Conservation (phyloP, 2,113 vertebrate genomes). For the Melanocharis versteri region DNA sequence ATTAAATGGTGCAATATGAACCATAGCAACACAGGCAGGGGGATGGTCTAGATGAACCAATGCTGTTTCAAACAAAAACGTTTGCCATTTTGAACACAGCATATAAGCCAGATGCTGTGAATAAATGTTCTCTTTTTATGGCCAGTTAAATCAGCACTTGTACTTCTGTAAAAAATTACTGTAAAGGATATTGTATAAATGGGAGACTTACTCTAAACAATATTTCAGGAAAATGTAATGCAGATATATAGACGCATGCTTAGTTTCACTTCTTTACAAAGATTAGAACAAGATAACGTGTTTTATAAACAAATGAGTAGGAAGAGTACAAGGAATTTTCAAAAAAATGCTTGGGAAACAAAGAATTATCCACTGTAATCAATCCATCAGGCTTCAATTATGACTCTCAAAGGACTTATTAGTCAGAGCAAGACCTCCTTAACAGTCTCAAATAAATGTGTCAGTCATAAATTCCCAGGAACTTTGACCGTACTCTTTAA, state of each 20-base stretch:
- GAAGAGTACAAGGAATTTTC: background rate
- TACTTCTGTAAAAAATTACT: constrained; percentile 26
- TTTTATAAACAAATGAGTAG: background rate
- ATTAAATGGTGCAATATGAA: background rate
- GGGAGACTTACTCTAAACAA: background rate
- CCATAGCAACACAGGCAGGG: background rate
- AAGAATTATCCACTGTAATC: constrained; percentile 1
- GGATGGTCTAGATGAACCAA: background rate
- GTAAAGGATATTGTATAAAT: constrained; percentile 18
- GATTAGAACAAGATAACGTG: constrained; percentile 8
- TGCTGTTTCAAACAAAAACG: background rate
- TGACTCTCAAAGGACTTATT: constrained; percentile 28
- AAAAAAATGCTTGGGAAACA: constrained; percentile 1
- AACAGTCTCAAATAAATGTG: constrained; percentile 36
- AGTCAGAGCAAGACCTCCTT: constrained; percentile 31
- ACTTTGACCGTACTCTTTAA: background rate
- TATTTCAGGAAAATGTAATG: background rate
- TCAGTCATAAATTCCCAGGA: constrained; percentile 61
- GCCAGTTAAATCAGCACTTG: constrained; percentile 29
- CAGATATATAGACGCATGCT: background rate
- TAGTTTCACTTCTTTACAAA: constrained; percentile 13
- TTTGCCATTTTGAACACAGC: background rate
- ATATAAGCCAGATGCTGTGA: constrained; percentile 9
- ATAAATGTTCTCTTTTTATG: constrained; percentile 42
- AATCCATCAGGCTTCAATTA: constrained; percentile 53